Base-by-base conservation (phyloP, 2,888 invertebrate genomes). In the Drosophila meridionalis region DNA sequence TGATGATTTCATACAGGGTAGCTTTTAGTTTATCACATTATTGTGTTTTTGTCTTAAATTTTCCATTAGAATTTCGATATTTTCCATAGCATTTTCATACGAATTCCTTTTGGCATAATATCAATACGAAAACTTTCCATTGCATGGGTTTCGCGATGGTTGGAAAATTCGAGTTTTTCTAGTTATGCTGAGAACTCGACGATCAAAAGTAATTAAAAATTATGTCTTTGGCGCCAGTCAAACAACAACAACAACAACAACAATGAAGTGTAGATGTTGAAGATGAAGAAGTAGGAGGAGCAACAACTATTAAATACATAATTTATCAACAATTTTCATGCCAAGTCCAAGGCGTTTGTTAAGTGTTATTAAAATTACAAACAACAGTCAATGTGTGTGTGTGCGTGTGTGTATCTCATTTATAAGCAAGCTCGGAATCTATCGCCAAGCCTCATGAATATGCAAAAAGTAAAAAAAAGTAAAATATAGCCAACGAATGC, bases 271-370 rank as follows among this genome's bases (percentile, higher is more conserved):
- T 3, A 14, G 45, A 42, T 42, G 42, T 12, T n/a, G n/a, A 38
- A 12, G 52, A 47, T 34, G 61, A 7, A n/a, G 26, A 4, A 47
- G 47, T 4, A 26, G 57, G 42, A 28, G 61, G 50, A 40, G 61
- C 63, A 52, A 68, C 60, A 66, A 73, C 73, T 76, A 87, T 82
- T 71, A 77, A 71, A 80, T 75, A 82, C 73, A 89, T 89, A 89
- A 89, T 84, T 84, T 84, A 87, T 89, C 72, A 89, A 87, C 85
- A 85, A 85, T 85, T 89, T 84, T 75, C 89, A 74, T 82, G 83
- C 69, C 89, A 85, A 89, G 89, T 89, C 85, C 82, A 89, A 87
- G 89, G 89, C 87, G 83, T 87, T 87, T 79, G 80, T 82, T 82
- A 76, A 84, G 85, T 84, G 87, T 87, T 84, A 87, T 89, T 87